A percentile compares a stretch with the other conserved stretches of the same genome.
Conservation (phyloP, 2,888 invertebrate species). For the Trichopoda pennipes region DNA sequence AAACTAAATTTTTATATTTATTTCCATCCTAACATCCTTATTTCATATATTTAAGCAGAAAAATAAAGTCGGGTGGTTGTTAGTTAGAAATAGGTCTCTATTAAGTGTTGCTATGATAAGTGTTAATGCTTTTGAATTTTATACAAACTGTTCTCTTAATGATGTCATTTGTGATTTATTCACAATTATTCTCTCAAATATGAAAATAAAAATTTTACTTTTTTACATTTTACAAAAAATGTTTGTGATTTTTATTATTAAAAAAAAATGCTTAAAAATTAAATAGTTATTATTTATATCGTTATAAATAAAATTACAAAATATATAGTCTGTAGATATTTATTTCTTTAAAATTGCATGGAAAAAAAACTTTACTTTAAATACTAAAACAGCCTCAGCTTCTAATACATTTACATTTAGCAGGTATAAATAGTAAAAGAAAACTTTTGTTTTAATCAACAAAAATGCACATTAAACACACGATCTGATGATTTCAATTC, state of each 20-base stretch:
- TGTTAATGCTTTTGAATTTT: too few species aligned
- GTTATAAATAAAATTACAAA: conserved; percentile 18
- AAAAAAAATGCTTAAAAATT: conserved; percentile 10
- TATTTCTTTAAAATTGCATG: background rate
- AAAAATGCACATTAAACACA: background rate
- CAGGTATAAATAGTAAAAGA: conserved; percentile 19
- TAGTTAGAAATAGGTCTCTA: too few species aligned
- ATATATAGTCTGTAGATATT: background rate
- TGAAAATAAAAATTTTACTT: too few species aligned
- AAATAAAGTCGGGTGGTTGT: too few species aligned
- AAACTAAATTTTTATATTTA: too few species aligned
- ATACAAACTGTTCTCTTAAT: too few species aligned
- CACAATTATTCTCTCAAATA: too few species aligned
- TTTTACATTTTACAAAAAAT: background rate
- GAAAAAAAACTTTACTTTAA: conserved; percentile 33
- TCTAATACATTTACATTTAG: conserved; percentile 29
- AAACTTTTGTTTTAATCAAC: background rate
- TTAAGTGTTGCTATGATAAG: too few species aligned
- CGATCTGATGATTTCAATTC: background rate
- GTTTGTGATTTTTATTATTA: too few species aligned
- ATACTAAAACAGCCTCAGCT: conserved; percentile 57
- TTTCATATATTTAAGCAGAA: too few species aligned
- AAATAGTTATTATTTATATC: background rate
- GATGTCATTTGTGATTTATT: too few species aligned
- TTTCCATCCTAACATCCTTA: too few species aligned